A percentile compares a stretch with the other conserved stretches of the same genome.
Evolutionary conservation across 2,113 vertebrate genomes (phyloP).

Genomic region (Cepphus grylle): DNA sequence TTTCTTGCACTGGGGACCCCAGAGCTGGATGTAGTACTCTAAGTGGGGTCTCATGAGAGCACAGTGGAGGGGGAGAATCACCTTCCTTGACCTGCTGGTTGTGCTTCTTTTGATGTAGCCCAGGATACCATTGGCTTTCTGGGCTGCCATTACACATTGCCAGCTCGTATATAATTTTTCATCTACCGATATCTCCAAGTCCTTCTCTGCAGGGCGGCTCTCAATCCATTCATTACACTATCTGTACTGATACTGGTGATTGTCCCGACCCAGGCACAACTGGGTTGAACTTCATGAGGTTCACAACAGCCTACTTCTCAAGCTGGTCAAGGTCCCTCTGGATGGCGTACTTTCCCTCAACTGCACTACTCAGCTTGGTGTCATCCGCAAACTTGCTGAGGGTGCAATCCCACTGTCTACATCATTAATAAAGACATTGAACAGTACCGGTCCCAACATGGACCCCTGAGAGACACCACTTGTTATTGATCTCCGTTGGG

Average conservation of each 20-base stretch:
- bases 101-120: background rate
- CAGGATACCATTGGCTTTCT: background rate
- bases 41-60: background rate
- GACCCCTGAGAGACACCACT: background rate
- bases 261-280: fast-evolving
- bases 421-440: background rate
- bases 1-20: background rate
- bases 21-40: background rate
- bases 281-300: background rate
- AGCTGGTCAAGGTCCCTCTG: background rate
- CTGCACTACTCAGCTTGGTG: background rate
- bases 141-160: background rate
- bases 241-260: background rate
- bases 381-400: background rate
- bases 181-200: background rate
- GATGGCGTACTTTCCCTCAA: background rate
- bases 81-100: background rate
- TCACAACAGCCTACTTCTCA: background rate
- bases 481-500: background rate
- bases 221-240: background rate
- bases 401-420: background rate
- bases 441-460: background rate
- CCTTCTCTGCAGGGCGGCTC: background rate
- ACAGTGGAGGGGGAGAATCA: background rate
- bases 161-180: background rate